Evolutionary conservation across 2,888 invertebrate species (phyloP), one percentile per base, ranked within the genome.

Genomic region (Sinodicranocentrus sp.): DNA sequence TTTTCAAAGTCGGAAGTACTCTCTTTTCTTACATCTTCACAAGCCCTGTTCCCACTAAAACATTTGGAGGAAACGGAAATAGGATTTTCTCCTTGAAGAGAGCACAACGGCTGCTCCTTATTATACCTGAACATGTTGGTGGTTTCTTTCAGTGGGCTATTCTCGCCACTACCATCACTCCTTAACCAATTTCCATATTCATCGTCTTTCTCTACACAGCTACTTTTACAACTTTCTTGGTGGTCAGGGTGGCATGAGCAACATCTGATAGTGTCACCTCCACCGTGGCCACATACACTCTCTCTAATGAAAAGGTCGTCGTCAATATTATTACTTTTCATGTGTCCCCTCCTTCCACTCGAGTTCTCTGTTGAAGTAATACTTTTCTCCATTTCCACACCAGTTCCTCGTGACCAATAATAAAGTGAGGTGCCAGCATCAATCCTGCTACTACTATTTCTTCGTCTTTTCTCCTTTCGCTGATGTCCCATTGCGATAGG

Each of bases 401-500:
- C 63, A 33, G 23, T 33, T 44, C 67, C 80, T 52, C 54, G 57
- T 67, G 57, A 67, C 73, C 73, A 73, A 68, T 80, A 80, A 80
- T 80, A 67, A 57, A 80, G 67, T 59, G 73, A 44, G 57, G 44
- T 65, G 63, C 72, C 72, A 65, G 65, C 23, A 57, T 54, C 72
- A 67, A 65, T 28, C 8, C 61, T 63, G 72, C 54, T 63, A 68
- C 48, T 21, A 28, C 57, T 39, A 17, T 57, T 39, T 39, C 33
- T 67, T 19, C 72, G 52, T 71, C 48, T 52, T 48, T 39, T 79
- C 63, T 80, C 80, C 73, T 73, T 67, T 67, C 59, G 65, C 73
- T 59, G 82, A 84, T 82, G 77, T 65, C 71, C 72, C 84, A 84
- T 84, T 82, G 84, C 77, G 82, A 84, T 77, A 84, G 84, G 84